These are phyloP conservation scores for Loxodonta africana DNA, from an alignment of 2,113 vertebrate species.

Conservation along the genomic window DNA sequence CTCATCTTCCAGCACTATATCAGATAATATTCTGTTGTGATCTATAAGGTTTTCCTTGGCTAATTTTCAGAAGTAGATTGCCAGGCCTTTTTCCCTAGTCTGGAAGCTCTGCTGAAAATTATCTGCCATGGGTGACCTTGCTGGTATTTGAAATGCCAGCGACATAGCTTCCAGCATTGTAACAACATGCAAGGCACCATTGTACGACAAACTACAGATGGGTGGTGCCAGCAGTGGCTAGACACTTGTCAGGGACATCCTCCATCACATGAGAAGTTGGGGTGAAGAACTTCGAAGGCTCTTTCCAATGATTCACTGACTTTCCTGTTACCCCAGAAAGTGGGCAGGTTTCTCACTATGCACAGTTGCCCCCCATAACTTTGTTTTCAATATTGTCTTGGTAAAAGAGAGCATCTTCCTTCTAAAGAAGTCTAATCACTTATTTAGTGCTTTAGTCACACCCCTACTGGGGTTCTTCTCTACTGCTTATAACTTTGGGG, in stretches of 20 bases:
- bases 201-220: background rate
- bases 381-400: background rate
- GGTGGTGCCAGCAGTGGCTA: background rate
- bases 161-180: background rate
- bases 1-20: background rate
- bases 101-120: background rate
- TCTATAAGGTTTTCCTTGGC: background rate
- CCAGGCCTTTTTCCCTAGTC: background rate
- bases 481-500: background rate
- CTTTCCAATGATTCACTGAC: background rate
- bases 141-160: background rate
- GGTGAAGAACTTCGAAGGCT: background rate
- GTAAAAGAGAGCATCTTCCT: constrained; percentile 7
- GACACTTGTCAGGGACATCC: background rate
- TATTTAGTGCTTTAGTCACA: background rate
- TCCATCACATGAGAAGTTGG: background rate
- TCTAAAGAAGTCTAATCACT: background rate
- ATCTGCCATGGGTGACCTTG: background rate
- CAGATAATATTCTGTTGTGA: background rate
- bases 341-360: background rate
- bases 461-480: background rate
- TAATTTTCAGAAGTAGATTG: background rate
- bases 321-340: background rate
- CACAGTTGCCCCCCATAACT: background rate
- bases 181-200: background rate